Evolutionary conservation across 2,888 invertebrate genomes (phyloP), one percentile per base, ranked within the genome.

Genomic region (Mellilla xanthometata): DNA sequence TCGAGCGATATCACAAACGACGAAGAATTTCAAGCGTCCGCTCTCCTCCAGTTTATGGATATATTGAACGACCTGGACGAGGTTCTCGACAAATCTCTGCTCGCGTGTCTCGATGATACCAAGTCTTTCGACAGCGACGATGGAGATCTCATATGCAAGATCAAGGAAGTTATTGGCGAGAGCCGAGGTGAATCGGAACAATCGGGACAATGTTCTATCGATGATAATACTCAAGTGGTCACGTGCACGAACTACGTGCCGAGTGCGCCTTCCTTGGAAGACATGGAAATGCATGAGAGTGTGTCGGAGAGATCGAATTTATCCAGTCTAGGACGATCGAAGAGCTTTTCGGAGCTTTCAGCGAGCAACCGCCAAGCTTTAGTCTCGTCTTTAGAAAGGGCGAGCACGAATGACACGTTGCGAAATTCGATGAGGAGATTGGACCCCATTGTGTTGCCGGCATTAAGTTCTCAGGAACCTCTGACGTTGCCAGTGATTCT

Each of bases 61-160:
- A 90, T 92, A 50, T 75, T 92, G 54, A 90, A 90, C 60, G 91
- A 91, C 66, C 73, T 92, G 52, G 92, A 92, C 69, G 90, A 91
- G 68, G 89, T 92, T 47, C 69, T 92, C 56, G 91, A 92, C 59
- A 90, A 89, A 54, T 91, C 91, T 39, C 62, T 91, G 47, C 66
- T 88, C 36, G 84, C 83, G 40, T 82, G 85, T 53, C 78, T 88
- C 33, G 87, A 88, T 53, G 83, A 86, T 57, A 71, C 71, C 22
- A 79, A 78, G 54, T 68, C 59, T 26, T 73, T 79, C 47, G 83
- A 84, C 49, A 86, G 86, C 53, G 87, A 87, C 46, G 88, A 88
- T 55, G 85, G 85, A 12, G 90, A 90, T 74, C 80, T 87, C 56
- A 83, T 86, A 52, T 86, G 84, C 74, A 84, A 88, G 62, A 74